phyloP scores from a whole-genome alignment of 2,888 invertebrate species.

The Pristionchus maxplancki region DNA sequence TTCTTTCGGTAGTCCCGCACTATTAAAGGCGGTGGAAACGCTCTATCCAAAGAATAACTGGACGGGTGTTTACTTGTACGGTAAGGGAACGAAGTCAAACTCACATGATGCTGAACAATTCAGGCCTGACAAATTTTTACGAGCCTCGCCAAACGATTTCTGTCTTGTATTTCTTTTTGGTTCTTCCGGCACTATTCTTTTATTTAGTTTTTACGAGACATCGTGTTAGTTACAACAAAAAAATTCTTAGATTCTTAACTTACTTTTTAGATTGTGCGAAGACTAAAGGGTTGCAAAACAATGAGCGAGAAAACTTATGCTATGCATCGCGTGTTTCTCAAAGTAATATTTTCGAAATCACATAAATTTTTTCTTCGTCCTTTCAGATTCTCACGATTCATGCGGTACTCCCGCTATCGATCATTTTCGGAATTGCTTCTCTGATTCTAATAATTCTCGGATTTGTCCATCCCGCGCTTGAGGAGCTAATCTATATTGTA shows the following conservation, averaged over 20 bases:
- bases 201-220: not conserved
- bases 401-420: not conserved
- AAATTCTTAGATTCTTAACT: not conserved
- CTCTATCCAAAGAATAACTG: not conserved
- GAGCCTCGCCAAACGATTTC: not conserved
- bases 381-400: not conserved
- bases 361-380: not conserved
- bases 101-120: no score
- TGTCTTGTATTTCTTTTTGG: not conserved
- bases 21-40: not conserved
- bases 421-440: not conserved
- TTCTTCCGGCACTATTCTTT: not conserved
- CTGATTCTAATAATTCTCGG: not conserved
- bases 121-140: not conserved
- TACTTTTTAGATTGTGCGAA: not conserved
- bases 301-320: not conserved
- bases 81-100: no score
- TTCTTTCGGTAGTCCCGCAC: not conserved
- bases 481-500: not conserved
- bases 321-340: not conserved
- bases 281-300: not conserved
- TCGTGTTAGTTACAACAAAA: not conserved
- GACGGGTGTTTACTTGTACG: not conserved
- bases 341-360: not conserved
- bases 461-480: not conserved